phyloP scores from a whole-genome alignment of 2,888 invertebrate species.

The Patella ulyssiponensis region DNA sequence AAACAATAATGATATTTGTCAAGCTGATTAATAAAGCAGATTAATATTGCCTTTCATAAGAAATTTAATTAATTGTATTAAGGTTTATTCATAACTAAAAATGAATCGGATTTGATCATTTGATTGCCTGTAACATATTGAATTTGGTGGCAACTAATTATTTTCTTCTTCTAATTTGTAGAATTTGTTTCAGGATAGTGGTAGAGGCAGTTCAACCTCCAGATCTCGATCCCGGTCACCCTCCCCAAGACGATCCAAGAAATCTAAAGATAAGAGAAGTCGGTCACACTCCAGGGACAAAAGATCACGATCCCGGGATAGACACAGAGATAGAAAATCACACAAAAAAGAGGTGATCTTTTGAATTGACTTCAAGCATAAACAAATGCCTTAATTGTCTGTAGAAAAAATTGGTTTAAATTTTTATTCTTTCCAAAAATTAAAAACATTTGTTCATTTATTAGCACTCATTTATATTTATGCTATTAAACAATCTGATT shows the following conservation, averaged over 20 bases:
- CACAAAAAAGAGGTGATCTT: constrained; percentile 33
- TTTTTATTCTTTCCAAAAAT: constrained; percentile 1
- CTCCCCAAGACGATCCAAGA: constrained; percentile 29
- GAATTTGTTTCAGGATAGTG: constrained; percentile 6
- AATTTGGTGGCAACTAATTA: no score
- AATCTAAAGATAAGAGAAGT: constrained; percentile 33
- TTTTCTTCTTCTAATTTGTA: constrained; percentile 5
- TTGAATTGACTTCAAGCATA: background rate
- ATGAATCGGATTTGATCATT: no score
- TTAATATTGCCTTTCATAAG: no score
- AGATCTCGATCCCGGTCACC: constrained; percentile 44
- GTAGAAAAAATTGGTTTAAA: background rate
- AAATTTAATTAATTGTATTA: no score
- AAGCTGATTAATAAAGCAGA: no score
- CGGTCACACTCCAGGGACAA: constrained; percentile 47
- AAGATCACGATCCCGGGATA: constrained; percentile 45
- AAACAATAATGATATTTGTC: no score
- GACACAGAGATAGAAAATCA: constrained; percentile 37
- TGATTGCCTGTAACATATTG: no score
- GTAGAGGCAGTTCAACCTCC: constrained; percentile 25
- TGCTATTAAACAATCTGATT: no score
- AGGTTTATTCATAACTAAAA: no score
- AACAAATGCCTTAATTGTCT: background rate
- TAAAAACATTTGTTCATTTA: no score
- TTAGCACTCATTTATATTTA: no score